Evolutionary conservation across 2,888 invertebrate genomes (phyloP).

Genomic region (Ichneumoninae sp.): DNA sequence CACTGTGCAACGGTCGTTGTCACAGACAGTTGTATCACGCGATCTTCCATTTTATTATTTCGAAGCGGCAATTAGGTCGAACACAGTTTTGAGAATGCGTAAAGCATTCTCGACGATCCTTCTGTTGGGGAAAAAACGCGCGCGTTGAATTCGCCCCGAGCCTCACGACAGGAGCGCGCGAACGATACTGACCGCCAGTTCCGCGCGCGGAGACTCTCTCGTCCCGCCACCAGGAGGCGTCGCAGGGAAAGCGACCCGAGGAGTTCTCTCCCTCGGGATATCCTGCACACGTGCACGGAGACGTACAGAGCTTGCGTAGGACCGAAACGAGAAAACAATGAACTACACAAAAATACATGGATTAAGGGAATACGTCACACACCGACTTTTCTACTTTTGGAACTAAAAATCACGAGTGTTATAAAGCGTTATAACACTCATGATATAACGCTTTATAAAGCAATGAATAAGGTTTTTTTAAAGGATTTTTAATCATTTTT

Average conservation of each 20-base stretch:
- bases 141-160: slow-evolving; percentile 9
- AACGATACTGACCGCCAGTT: slow-evolving; percentile 48
- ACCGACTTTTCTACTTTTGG: too few relatives aligned
- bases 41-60: neutral
- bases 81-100: neutral
- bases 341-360: neutral
- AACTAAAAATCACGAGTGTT: too few relatives aligned
- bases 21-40: neutral
- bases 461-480: too few relatives aligned
- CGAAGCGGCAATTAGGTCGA: neutral
- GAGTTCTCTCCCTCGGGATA: neutral
- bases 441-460: too few relatives aligned
- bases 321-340: neutral
- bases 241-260: neutral
- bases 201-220: slow-evolving; percentile 18
- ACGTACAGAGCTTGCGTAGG: neutral
- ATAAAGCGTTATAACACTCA: too few relatives aligned
- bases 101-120: neutral
- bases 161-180: slow-evolving; percentile 48
- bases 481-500: too few relatives aligned
- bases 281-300: slow-evolving; percentile 1
- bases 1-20: neutral
- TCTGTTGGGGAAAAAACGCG: neutral
- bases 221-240: slow-evolving; percentile 1
- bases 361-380: too few relatives aligned